Evolutionary conservation across 1,140 invertebrate genomes (phyloP), one percentile per base, ranked within the genome.

Genomic region (Rhyzopertha dominica): DNA sequence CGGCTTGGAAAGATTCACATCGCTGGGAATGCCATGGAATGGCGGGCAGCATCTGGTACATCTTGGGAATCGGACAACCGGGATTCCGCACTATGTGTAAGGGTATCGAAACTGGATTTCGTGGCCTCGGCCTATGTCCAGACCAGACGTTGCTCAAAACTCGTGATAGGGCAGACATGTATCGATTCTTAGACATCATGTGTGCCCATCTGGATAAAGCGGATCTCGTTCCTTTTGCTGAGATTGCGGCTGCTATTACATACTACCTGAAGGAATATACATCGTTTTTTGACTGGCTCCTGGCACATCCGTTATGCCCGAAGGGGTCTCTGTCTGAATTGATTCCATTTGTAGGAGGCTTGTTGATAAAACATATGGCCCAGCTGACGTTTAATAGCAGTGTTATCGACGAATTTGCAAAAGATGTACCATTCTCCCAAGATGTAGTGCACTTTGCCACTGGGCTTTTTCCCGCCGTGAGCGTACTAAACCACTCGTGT

Each of bases 401-500:
- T 41, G 50, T 61, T n/a, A 58, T 62, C 8, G 50, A 58, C 34
- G 54, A 61, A 30, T 60, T 56, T 57, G 46, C 56, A 20, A 46
- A 43, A 16, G 57, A 59, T 47, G 20, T 57, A 12, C 20, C 55
- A 4, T 56, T 62, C 26, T 56, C 53, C 8, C 44, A 54, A 32
- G 55, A 68, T 35, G 74, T 86, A 60, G 72, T 77, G n/a, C 73
- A 82, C 25, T 70, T 88, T 25, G 87, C 84, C 8, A 86, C 85
- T 18, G 90, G 84, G 1, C 87, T 93, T 59, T 94, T 88, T 70
- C 86, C 87, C 0, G 83, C 86, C n/a, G 82, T 84, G 7, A 87
- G 86, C 59, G 82, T 93, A 71, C 84, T 93, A 81, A 94, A 94
- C 67, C 90, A 94, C 72, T 88, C 87, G 9, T 94, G 90, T 65